Evolutionary conservation across 2,113 vertebrate species (phyloP), one percentile per base, ranked within the genome.

Genomic region (Dicentrarchus labrax): DNA sequence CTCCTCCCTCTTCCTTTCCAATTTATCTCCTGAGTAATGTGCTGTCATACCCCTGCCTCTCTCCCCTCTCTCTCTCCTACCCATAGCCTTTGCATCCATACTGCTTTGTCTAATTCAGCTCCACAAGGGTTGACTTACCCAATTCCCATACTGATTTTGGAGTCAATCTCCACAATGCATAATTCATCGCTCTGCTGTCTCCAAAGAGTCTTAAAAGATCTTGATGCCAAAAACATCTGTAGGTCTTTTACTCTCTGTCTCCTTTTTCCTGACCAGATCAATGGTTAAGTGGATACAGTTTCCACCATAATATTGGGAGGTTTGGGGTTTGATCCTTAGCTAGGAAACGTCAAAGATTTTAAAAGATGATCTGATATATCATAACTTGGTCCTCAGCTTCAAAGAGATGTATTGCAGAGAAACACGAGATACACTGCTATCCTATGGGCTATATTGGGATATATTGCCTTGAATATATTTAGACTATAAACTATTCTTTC

Each of bases 21-120:
- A 90, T 93, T 88, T 89, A 88, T 92, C 92, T 91, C 83, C 70
- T 92, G 88, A 92, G 88, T 93, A 93, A 93, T 94, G 90, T 87
- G 78, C 90, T 92, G 89, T 91, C 92, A 90, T 90, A 87, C 54
- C 61, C 72, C 78, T 67, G 79, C 81, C 62, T 83, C 74, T 80
- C 61, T 80, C 57, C 65, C 19, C 64, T 88, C 83, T 87, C 83
- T 82, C 71, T 50, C 50, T 70, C 87, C 80, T 76, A 45, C n/a
- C 78, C 75, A 77, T 77, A 84, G 80, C 70, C 88, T 88, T 86
- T 86, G 78, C 88, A 86, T 82, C 86, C 78, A 76, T 60, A 71
- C 86, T 64, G 53, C 84, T 90, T 90, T 77, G 65, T 82, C 66
- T 88, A 86, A 86, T 90, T 87, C 81, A 77, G 54, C 80, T 88